phyloP scores from a whole-genome alignment of 1,140 invertebrate genomes.

The Batillaria attramentaria region DNA sequence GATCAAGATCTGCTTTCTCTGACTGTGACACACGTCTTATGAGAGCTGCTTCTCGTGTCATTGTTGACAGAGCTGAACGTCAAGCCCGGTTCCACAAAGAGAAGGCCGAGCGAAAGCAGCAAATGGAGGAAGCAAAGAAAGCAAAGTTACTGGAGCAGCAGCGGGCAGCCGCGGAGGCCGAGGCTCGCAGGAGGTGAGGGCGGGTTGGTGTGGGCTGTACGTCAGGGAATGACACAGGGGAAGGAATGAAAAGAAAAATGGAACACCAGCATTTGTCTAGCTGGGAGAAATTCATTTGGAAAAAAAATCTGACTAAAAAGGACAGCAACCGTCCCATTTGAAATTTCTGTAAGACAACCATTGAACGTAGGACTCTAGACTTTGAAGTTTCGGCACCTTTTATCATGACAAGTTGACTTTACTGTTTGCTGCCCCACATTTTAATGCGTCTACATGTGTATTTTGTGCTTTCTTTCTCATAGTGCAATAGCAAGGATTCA shows the following conservation, averaged over 20 bases:
- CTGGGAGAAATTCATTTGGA: not conserved
- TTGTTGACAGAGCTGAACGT: constrained; percentile 65
- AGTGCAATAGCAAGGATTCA: constrained; percentile 79
- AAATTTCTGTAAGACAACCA: not conserved
- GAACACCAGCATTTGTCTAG: not conserved
- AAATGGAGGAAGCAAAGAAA: constrained; percentile 56
- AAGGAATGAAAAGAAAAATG: not conserved
- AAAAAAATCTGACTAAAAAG: not conserved
- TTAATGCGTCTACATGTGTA: not conserved
- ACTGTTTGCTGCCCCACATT: not conserved
- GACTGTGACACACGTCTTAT: too few species aligned
- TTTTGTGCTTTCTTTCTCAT: constrained; percentile 35
- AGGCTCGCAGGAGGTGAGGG: constrained; percentile 64
- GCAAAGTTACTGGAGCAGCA: constrained; percentile 58
- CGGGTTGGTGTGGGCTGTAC: not conserved
- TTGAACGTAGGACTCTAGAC: too few species aligned
- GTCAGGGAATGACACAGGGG: not conserved
- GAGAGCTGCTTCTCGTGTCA: not conserved
- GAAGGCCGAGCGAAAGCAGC: constrained; percentile 62
- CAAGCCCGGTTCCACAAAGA: constrained; percentile 66
- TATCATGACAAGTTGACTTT: not conserved
- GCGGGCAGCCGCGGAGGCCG: constrained; percentile 54
- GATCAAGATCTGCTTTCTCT: too few species aligned
- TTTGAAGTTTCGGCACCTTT: too few species aligned
- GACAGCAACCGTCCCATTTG: not conserved